Base-by-base conservation (phyloP, 2,797 vertebrate species). In the Cyprinodon diabolis region DNA sequence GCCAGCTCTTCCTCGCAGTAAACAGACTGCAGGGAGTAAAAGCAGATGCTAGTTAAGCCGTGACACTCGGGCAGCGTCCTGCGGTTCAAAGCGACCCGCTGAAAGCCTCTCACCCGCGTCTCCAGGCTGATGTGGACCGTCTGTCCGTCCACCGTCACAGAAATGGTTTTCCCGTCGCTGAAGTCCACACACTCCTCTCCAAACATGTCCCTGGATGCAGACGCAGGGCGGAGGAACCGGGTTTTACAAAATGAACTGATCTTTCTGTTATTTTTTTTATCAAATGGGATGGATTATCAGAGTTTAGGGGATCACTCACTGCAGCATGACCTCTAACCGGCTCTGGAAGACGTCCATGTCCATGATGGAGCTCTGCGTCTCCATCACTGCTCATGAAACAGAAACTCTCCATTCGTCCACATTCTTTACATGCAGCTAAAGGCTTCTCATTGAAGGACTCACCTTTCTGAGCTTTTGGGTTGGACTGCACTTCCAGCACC, bases 381-480 rank as follows among this genome's bases (percentile, higher is more conserved):
- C 96, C 96, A 84, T 91, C 86, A 79, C 93, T 62, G 90, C 86
- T 69, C 87, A 76, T n/a, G 9, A 66, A 68, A 76, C 58, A 86
- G 25, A 62, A 43, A 60, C 7, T 43, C 40, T 43, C 30, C 30
- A 30, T 30, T 30, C 30, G 7, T 43, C 4, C 4, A 43, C 40
- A 43, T 43, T 43, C 40, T 8, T 43, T 8, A 5, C 7, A 43
- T 8, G 40, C 40, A 5, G 40, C 40, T 43, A 43, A 43, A 43
- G 40, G 40, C 40, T 43, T 43, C 0, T 43, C 7, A 5, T 5
- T 43, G 40, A 43, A 43, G 40, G 45, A 73, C 71, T 1, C 86
- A 97, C 96, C 96, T 96, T 97, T 98, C 86, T 97, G 95, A 82
- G 96, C 96, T 86, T 96, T 97, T 1, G 96, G 96, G 86, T 98